A percentile compares a stretch with the other conserved stretches of the same genome.
These are phyloP conservation scores for Poecilia picta DNA, from an alignment of 2,797 vertebrate species.

Conservation along the genomic window DNA sequence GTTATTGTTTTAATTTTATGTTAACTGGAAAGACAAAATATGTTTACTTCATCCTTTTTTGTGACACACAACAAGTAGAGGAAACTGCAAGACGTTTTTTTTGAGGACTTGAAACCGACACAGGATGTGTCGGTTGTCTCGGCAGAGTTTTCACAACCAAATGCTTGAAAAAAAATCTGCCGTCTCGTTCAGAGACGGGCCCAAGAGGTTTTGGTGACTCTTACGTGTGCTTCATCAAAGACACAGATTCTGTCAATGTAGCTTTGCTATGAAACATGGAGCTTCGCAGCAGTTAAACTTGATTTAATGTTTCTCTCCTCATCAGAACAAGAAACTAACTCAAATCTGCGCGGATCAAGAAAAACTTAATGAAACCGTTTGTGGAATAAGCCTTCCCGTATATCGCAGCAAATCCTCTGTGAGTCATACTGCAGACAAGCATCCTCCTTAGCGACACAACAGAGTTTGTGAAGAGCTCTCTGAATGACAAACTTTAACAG, in stretches of 20 bases:
- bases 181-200: neutral
- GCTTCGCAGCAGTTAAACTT: neutral
- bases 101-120: neutral
- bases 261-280: neutral
- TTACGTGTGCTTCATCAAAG: neutral
- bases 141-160: neutral
- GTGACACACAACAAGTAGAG: neutral
- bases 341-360: conserved; percentile 53
- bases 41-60: neutral
- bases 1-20: neutral
- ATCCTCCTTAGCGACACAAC: neutral
- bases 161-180: neutral
- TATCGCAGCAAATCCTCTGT: conserved; percentile 66
- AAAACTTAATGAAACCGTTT: conserved; percentile 56
- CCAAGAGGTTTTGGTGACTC: too few species aligned
- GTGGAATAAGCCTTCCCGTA: conserved; percentile 72
- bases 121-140: neutral
- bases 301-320: neutral
- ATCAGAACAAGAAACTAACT: conserved; percentile 55
- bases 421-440: conserved; percentile 38
- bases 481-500: neutral
- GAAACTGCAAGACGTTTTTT: neutral
- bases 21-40: neutral
- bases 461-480: neutral
- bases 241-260: neutral